Conservation (phyloP, 64 coral and sea anemone genomes). For the Montipora cactus region DNA sequence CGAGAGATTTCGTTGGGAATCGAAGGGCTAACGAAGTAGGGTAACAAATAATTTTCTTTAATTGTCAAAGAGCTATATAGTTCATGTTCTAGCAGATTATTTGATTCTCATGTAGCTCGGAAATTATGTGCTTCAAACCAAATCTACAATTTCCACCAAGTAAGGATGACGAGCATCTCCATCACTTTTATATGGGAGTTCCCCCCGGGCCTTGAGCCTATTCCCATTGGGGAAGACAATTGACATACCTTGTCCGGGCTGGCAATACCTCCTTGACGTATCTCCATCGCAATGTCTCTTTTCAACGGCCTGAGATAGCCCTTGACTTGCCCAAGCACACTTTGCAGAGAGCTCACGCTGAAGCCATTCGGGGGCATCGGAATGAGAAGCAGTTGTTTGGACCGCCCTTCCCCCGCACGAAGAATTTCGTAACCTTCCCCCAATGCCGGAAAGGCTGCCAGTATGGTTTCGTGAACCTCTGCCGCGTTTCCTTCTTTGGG, state of each 20-base stretch:
- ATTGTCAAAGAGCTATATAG: no score
- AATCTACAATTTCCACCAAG: no score
- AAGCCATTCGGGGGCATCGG: constrained; percentile 12
- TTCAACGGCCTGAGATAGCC: constrained; percentile 26
- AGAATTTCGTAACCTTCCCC: not conserved
- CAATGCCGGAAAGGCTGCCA: constrained; percentile 5
- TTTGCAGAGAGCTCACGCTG: constrained; percentile 11
- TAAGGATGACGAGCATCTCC: no score
- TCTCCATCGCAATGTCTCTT: not conserved
- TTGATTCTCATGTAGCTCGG: not conserved
- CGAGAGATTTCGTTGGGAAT: no score
- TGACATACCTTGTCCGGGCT: not conserved
- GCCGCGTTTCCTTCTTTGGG: constrained; percentile 18
- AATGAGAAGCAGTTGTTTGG: not conserved
- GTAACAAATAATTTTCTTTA: no score
- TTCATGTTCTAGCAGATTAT: not conserved
- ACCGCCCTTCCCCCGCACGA: not conserved
- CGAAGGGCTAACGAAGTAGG: no score
- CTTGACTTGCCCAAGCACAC: constrained; percentile 32
- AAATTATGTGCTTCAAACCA: no score
- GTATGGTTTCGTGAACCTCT: not conserved
- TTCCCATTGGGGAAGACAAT: not conserved
- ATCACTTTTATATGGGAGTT: no score
- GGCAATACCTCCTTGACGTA: not conserved
- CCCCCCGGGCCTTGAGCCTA: no score